A percentile compares a stretch with the other conserved stretches of the same genome.
These are phyloP conservation scores for Miniopterus natalensis DNA, from an alignment of 2,113 vertebrate genomes.

Conservation along the genomic window DNA sequence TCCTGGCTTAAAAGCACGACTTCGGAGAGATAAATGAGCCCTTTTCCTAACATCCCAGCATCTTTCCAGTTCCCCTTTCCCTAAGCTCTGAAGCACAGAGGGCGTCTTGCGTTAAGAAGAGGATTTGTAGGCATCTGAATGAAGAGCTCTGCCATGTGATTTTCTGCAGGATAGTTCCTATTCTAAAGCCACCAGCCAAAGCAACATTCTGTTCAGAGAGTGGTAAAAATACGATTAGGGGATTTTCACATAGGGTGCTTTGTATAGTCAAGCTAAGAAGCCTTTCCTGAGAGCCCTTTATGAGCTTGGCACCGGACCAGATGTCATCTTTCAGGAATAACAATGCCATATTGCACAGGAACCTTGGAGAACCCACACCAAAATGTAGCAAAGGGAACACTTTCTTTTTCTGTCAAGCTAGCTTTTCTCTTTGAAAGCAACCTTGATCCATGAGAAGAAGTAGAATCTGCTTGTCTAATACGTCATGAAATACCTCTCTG, in stretches of 20 bases:
- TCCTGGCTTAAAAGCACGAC: conserved; percentile 10
- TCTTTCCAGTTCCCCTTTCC: conserved; percentile 27
- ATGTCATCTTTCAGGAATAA: not conserved
- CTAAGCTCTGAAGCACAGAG: conserved; percentile 26
- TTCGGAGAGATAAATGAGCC: conserved; percentile 31
- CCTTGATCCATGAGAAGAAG: not conserved
- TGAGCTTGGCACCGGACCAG: not conserved
- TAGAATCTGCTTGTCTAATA: not conserved
- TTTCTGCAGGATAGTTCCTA: conserved; percentile 35
- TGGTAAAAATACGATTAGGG: conserved; percentile 46
- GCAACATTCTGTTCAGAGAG: conserved; percentile 36
- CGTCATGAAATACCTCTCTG: not conserved
- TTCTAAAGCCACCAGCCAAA: conserved; percentile 29
- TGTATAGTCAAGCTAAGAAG: not conserved
- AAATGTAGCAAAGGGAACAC: not conserved
- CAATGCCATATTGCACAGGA: not conserved
- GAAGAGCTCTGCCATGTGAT: conserved; percentile 22
- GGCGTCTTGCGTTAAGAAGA: not conserved
- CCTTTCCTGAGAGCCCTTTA: not conserved
- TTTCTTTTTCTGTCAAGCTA: conserved; percentile 10
- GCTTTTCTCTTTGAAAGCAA: not conserved
- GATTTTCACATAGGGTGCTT: not conserved
- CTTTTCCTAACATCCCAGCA: not conserved
- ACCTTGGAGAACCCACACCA: not conserved
- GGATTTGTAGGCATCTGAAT: conserved; percentile 38